Conservation (phyloP, 2,888 invertebrate species). For the Drosophila limbata region DNA sequence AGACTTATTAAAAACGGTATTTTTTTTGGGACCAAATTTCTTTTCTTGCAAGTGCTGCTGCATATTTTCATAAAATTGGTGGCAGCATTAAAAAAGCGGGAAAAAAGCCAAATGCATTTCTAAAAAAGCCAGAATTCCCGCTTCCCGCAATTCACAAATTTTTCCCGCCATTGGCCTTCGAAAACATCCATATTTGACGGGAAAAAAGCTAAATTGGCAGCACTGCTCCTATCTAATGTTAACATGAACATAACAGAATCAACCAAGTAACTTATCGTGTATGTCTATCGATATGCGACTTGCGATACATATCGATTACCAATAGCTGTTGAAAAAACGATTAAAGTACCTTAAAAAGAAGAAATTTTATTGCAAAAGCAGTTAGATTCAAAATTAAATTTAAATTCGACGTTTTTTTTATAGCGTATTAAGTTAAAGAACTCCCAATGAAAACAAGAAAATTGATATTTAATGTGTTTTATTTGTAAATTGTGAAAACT, state of each 20-base stretch:
- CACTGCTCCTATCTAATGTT: too few relatives aligned
- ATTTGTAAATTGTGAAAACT: conserved; percentile 48
- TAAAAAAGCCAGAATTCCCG: too few relatives aligned
- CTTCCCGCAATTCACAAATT: too few relatives aligned
- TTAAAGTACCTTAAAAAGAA: background rate
- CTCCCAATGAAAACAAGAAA: conserved; percentile 16
- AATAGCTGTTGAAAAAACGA: background rate
- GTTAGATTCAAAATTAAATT: background rate
- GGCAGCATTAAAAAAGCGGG: too few relatives aligned
- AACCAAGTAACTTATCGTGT: background rate
- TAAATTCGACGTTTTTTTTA: background rate
- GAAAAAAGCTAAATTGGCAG: too few relatives aligned
- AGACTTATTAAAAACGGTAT: too few relatives aligned
- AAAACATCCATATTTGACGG: too few relatives aligned
- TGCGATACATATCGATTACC: background rate
- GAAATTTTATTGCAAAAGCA: background rate
- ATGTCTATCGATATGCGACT: background rate
- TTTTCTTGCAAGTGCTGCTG: too few relatives aligned
- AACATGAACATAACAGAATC: background rate
- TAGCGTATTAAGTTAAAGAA: background rate
- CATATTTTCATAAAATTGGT: too few relatives aligned
- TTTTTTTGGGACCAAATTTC: too few relatives aligned
- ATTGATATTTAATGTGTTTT: conserved; percentile 31
- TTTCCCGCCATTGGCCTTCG: too few relatives aligned
- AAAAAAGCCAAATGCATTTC: too few relatives aligned